Evolutionary conservation across 2,113 vertebrate species (phyloP).

Genomic region (Geococcyx californianus): DNA sequence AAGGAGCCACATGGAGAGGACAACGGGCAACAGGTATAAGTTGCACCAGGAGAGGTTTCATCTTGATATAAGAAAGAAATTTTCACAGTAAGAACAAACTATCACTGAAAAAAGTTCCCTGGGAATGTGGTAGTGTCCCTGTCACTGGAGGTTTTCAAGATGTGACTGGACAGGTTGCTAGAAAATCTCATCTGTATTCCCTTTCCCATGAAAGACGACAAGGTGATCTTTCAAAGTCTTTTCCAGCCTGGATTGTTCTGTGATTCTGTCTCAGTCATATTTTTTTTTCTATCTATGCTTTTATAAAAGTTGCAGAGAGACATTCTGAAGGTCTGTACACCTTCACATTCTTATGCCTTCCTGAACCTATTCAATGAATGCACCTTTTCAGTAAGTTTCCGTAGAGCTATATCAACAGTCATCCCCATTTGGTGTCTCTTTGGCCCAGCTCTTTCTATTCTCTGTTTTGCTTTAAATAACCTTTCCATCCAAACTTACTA

Average conservation of each 20-base stretch:
- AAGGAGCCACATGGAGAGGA: rapidly evolving
- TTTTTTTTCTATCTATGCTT: not conserved
- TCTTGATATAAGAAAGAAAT: not conserved
- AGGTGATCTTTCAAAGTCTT: not conserved
- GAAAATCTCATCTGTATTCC: not conserved
- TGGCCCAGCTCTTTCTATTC: not conserved
- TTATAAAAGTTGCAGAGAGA: not conserved
- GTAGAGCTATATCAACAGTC: not conserved
- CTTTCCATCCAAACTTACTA: not conserved
- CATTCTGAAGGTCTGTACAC: not conserved
- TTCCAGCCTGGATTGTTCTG: not conserved
- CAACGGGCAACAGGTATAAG: not conserved
- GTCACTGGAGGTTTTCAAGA: not conserved
- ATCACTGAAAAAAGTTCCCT: not conserved
- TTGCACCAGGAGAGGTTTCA: not conserved
- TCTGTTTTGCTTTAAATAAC: not conserved
- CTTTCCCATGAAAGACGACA: not conserved
- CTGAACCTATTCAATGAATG: not conserved
- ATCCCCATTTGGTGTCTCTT: not conserved
- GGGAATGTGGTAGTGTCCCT: not conserved
- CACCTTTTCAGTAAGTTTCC: not conserved
- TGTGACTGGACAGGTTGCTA: not conserved
- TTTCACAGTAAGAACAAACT: not conserved
- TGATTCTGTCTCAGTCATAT: not conserved
- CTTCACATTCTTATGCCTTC: not conserved